Percentiles rank a stretch among this genome's conserved stretches.
Evolutionary conservation across 2,113 vertebrate species (phyloP).

Genomic region (Aramus guarauna): DNA sequence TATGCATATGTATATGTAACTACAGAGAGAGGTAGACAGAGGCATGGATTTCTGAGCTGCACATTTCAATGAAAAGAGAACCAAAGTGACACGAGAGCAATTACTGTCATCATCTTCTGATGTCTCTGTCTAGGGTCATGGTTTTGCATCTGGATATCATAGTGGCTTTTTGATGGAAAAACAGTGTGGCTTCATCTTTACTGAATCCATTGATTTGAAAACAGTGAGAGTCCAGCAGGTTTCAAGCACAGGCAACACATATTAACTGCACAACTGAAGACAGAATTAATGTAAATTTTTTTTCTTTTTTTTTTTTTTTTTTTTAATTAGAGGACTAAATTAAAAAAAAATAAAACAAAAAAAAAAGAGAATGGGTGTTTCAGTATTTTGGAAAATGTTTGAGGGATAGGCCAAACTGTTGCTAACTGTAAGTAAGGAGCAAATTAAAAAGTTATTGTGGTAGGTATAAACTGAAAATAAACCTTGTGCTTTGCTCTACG

Average conservation of each 20-base stretch:
- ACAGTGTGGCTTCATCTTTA: background rate
- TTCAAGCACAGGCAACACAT: background rate
- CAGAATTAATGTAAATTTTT: background rate
- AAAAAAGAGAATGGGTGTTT: background rate
- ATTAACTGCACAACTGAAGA: background rate
- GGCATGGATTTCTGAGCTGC: background rate
- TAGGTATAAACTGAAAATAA: background rate
- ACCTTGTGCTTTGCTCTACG: background rate
- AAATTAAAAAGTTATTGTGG: background rate
- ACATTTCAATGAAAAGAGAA: background rate
- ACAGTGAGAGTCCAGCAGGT: background rate
- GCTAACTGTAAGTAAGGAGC: background rate
- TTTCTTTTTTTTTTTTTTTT: background rate
- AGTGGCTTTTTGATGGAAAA: slow-evolving; percentile 2
- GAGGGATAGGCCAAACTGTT: background rate
- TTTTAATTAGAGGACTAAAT: background rate
- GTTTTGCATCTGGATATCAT: background rate
- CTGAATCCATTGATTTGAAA: background rate
- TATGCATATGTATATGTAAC: background rate
- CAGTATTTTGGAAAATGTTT: background rate
- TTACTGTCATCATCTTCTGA: background rate
- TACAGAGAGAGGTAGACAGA: background rate
- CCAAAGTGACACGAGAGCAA: background rate
- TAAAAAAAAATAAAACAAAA: background rate
- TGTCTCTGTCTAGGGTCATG: background rate